Evolutionary conservation across 2,888 invertebrate species (phyloP).

Genomic region (Cryptocephalus moraei): DNA sequence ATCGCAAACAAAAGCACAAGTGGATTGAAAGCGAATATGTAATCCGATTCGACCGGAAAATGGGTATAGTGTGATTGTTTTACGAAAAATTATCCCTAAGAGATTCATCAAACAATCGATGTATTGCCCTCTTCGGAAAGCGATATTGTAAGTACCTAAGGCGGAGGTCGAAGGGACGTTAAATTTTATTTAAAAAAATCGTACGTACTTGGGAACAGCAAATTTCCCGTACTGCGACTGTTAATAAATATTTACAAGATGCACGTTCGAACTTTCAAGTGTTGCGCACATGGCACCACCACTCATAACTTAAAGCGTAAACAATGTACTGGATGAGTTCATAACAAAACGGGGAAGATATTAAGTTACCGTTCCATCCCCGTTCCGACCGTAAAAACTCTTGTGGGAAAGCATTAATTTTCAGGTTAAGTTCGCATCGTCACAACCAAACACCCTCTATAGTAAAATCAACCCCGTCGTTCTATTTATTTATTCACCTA

Average conservation of each 20-base stretch:
- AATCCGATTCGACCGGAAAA: constrained; percentile 20
- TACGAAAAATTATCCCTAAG: constrained; percentile 13
- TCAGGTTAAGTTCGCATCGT: too few species aligned
- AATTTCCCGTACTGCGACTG: constrained; percentile 6
- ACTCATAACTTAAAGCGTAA: constrained; percentile 18
- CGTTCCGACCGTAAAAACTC: background rate
- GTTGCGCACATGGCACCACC: constrained; percentile 29
- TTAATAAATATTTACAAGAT: constrained; percentile 30
- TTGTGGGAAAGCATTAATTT: background rate
- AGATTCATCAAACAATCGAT: constrained; percentile 11
- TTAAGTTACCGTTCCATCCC: constrained; percentile 13
- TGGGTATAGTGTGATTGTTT: constrained; percentile 15
- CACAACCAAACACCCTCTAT: background rate
- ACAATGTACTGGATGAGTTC: constrained; percentile 26
- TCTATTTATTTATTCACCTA: background rate
- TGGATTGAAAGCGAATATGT: constrained; percentile 22
- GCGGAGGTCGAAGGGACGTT: too few species aligned
- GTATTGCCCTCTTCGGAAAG: background rate
- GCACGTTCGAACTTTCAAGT: constrained; percentile 25
- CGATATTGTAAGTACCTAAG: too few species aligned
- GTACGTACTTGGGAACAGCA: too few species aligned
- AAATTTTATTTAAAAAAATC: too few species aligned
- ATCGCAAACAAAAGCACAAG: constrained; percentile 20
- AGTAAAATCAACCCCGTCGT: too few species aligned
- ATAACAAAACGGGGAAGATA: constrained; percentile 19